Evolutionary conservation across 2,113 vertebrate genomes (phyloP).

Genomic region (Felis catus): DNA sequence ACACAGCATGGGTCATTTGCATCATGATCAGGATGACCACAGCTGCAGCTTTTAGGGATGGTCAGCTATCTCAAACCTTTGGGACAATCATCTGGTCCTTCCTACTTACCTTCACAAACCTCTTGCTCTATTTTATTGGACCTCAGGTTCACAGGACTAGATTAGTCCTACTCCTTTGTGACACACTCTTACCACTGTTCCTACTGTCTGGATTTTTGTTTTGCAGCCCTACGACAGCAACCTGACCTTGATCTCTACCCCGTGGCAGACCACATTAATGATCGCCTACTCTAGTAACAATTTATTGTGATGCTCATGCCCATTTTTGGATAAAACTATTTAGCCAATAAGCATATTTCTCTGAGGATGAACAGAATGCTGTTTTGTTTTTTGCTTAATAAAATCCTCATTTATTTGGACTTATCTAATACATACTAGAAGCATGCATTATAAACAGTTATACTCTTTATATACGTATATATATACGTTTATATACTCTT

Average conservation of each 20-base stretch:
- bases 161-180: neutral
- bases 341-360: neutral
- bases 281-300: neutral
- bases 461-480: neutral
- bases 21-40: neutral
- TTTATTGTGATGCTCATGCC: neutral
- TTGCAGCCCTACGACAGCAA: neutral
- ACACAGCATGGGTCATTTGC: neutral
- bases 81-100: neutral
- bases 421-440: neutral
- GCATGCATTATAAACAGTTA: neutral
- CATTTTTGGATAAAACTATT: neutral
- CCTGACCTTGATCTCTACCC: neutral
- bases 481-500: neutral
- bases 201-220: neutral
- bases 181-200: neutral
- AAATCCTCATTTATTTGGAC: constrained; percentile 18
- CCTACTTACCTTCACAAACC: neutral
- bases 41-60: neutral
- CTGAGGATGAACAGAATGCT: neutral
- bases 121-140: neutral
- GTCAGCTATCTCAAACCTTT: neutral
- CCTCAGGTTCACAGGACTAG: neutral
- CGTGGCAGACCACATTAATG: neutral
- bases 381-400: neutral